Conservation (phyloP, 2,113 vertebrate species). For the Rhinolophus ferrumequinum region DNA sequence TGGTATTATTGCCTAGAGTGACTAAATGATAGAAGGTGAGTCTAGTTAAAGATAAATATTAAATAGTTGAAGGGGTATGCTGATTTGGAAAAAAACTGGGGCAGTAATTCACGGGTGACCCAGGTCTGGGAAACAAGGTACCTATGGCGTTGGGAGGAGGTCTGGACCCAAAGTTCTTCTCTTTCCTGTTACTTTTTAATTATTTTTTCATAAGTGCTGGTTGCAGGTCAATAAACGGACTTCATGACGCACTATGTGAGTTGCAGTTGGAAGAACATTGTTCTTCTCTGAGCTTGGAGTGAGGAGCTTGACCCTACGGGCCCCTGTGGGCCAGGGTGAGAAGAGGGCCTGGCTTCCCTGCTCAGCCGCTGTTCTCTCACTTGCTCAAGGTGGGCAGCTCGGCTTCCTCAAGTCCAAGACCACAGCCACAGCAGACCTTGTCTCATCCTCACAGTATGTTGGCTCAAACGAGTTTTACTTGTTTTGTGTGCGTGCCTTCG, state of each 20-base stretch:
- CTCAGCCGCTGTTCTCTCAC: neutral
- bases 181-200: neutral
- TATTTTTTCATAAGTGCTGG: neutral
- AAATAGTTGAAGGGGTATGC: neutral
- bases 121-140: neutral
- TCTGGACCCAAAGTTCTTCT: neutral
- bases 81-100: neutral
- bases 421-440: neutral
- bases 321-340: neutral
- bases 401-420: neutral
- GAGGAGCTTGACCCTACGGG: neutral
- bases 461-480: slow-evolving; percentile 66
- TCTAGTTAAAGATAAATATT: neutral
- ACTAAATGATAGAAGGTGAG: neutral
- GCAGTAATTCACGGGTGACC: neutral
- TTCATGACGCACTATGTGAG: accelerated
- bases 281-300: neutral
- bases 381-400: neutral
- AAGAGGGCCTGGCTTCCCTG: neutral
- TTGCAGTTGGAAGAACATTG: neutral
- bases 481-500: slow-evolving; percentile 45
- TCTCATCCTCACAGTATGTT: neutral
- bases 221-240: neutral
- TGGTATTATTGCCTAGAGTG: neutral
- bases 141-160: neutral